Evolutionary conservation across 1,140 invertebrate species (phyloP).

Genomic region (Bombus haemorrhoidalis): DNA sequence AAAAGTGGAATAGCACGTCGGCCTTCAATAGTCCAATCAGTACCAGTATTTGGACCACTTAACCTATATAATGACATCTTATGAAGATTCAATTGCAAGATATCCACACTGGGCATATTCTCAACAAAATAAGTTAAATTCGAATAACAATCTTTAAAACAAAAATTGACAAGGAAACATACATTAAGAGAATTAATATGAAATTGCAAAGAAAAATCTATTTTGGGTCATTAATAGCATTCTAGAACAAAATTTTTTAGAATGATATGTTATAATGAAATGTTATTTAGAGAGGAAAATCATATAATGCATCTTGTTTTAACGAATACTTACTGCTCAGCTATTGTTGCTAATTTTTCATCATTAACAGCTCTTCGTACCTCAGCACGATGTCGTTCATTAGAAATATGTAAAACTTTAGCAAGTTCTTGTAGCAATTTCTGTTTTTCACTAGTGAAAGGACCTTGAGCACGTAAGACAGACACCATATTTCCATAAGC

Average conservation of each 20-base stretch:
- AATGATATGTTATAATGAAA: too few species aligned
- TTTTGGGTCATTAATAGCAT: too few species aligned
- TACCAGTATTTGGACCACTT: conserved; percentile 89
- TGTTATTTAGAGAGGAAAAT: too few species aligned
- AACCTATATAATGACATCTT: conserved; percentile 84
- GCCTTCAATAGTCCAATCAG: conserved; percentile 94
- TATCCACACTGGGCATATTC: background rate
- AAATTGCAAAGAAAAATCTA: background rate
- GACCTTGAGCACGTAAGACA: conserved; percentile 95
- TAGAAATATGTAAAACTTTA: conserved; percentile 91
- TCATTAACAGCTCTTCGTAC: conserved; percentile 94
- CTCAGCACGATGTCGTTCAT: conserved; percentile 95
- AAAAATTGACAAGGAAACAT: background rate
- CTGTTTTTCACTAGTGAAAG: conserved; percentile 91
- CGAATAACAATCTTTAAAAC: background rate
- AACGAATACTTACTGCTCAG: conserved; percentile 88
- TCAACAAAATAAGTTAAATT: background rate
- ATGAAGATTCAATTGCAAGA: conserved; percentile 51
- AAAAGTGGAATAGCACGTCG: conserved; percentile 91
- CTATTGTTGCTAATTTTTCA: conserved; percentile 93
- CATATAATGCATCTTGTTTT: too few species aligned
- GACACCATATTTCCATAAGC: conserved; percentile 94
- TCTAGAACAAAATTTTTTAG: too few species aligned
- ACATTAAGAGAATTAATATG: background rate
- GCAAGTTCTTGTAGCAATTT: conserved; percentile 92